A percentile compares a stretch with the other conserved stretches of the same genome.
phyloP scores from a whole-genome alignment of 2,797 vertebrate species.

The Leptoclinus maculatus region DNA sequence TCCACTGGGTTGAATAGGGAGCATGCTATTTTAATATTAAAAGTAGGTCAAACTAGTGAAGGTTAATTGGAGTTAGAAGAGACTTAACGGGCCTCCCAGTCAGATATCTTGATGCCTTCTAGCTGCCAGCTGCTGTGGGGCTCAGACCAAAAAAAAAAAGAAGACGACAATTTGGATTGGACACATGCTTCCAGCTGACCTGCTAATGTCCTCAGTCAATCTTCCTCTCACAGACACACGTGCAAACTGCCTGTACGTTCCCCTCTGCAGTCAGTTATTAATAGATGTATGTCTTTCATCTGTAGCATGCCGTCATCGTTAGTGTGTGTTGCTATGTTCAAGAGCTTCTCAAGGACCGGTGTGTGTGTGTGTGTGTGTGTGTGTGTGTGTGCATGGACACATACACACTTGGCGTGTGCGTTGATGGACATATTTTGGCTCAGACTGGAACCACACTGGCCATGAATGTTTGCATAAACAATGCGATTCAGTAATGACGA shows the following conservation, averaged over 20 bases:
- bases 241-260: slow-evolving; percentile 51
- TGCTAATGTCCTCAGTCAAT: slow-evolving; percentile 44
- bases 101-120: slow-evolving; percentile 45
- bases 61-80: slow-evolving; percentile 75
- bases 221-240: slow-evolving; percentile 25
- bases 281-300: slow-evolving; percentile 67
- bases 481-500: not conserved
- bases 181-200: slow-evolving; percentile 49
- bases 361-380: slow-evolving; percentile 7
- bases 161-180: slow-evolving; percentile 11
- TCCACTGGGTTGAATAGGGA: slow-evolving; percentile 45
- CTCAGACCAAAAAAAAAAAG: slow-evolving; percentile 24
- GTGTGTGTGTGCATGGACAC: not conserved
- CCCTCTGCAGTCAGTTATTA: slow-evolving; percentile 68
- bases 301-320: slow-evolving; percentile 58
- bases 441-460: not conserved
- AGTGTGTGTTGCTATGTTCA: slow-evolving; percentile 51
- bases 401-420: slow-evolving; percentile 10
- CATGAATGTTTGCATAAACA: slow-evolving; percentile 27
- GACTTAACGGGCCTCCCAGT: slow-evolving; percentile 42
- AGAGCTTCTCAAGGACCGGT: slow-evolving; percentile 55
- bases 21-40: slow-evolving; percentile 67
- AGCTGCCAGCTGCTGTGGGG: slow-evolving; percentile 35
- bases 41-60: slow-evolving; percentile 74
- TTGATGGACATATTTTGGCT: slow-evolving; percentile 31